Evolutionary conservation across 2,888 invertebrate species (phyloP), one percentile per base, ranked within the genome.

Genomic region (Polyommatus iphigenia): DNA sequence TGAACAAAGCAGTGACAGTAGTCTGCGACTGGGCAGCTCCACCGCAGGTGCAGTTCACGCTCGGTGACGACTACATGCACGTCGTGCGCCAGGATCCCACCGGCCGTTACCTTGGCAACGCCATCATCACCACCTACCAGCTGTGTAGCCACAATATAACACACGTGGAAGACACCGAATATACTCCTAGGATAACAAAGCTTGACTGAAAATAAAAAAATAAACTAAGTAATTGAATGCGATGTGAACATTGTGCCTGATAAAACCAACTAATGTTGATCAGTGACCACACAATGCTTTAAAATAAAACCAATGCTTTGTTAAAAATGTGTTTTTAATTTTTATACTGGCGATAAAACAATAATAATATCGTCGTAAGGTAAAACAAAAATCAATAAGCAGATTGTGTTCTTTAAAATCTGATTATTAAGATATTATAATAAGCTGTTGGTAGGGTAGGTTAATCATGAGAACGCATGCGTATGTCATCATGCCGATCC

Each of bases 401-500:
- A 32, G 24, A 62, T 24, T 67, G 10, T 4, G 62, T 15, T 67
- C 29, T 62, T 10, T 10, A 20, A 62, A 20, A 67, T 15, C 15
- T 67, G 29, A 32, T 15, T 32, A 24, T 15, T 41, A 41, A 10
- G 41, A 41, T 41, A 10, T n/a, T n/a, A n/a, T n/a, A 46, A 46
- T 10, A 46, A 46, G 46, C 10, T 2, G 24, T 24, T 24, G 10
- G 36, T 46, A 24, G 2, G 18, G 29, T 75, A 20, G 32, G 77
- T 87, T 85, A 93, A 82, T 91, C 89, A 80, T 89, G 92, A 78
- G 90, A 88, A 85, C 93, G 91, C 88, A 90, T 87, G 82, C 91
- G 89, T 83, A 93, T 93, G 82, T 93, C 91, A 81, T 94, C 93
- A 82, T 93, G 93, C 54, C 94, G 88, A 83, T 92, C 92, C 76